Base-by-base conservation (phyloP, 2,888 invertebrate species). In the Synanthedon vespiformis region DNA sequence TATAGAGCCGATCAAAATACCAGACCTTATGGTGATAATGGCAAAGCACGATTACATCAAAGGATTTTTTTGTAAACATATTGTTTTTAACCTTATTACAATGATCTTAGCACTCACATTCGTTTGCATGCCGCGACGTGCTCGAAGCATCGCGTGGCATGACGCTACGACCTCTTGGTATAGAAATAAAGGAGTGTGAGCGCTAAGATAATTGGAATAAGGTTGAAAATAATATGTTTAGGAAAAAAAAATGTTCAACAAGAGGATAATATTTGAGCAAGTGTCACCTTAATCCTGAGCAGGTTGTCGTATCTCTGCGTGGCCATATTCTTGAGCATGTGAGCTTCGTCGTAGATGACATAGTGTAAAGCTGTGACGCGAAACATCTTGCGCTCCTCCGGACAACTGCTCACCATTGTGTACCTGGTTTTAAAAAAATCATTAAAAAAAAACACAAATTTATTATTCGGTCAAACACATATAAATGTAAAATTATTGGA, bases 311-410 rank as follows among this genome's bases (percentile, higher is more conserved):
- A 98, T 62, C 98, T 89, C 65, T 93, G 92, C 0, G 98, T 96
- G 53, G 94, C 92, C 97, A 98, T 98, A 72, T 98, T 99, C 77
- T 99, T 99, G 40, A 99, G 86, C 97, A 98, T 97, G 73, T 99
- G 98, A 1, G 97, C 98, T 72, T 99, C 99, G 75, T 99, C 99
- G 72, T 98, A 98, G 18, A 99, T 89, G 0, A 97, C 96, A 72
- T 98, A 98, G 72, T 97, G 93, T 76, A 98, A 91, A 49, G 92
- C 91, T 55, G 95, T 94, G 41, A 97, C 94, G 55, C 97, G 92
- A 74, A 98, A 95, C 89, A 95, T 92, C 74, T 96, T 94, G 55
- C 96, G 93, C 68, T 95, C 95, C 67, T 98, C 98, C 0, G 95
- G 92, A 57, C 93, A 94, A 58, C 95, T 96, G 62, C 92, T 91